Base-by-base conservation (phyloP, 2,797 vertebrate genomes). In the Coregonus ussuriensis region DNA sequence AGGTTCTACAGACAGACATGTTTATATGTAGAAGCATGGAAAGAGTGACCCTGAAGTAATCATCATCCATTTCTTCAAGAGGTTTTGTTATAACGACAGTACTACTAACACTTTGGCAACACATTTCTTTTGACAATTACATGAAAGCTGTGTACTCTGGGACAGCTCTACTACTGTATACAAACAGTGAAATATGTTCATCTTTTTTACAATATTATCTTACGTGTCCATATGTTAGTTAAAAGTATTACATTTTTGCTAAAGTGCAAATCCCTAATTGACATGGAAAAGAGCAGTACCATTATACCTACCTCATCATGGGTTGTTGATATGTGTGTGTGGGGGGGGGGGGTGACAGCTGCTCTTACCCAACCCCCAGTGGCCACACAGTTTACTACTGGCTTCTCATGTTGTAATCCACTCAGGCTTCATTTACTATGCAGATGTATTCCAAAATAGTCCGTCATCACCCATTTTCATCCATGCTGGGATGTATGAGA, bases 281-380 rank as follows among this genome's bases (percentile, higher is more conserved):
- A 74, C n/a, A 53, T 18, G 16, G n/a, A 56, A 9, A 73, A 37
- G 56, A 63, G 37, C 56, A 74, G 33, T 62, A 33, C 31, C 21
- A 56, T 72, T 33, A 31, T 25, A 59, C 56, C n/a, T 18, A 18
- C 15, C 4, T n/a, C 18, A 21, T 62, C 31, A 37, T 21, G 18
- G 29, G 29, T 33, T 13, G 9, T 7, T 18, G 4, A 72, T 29
- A 41, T n/a, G 18, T 70, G 70, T 53, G 5, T 85, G 74, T 83
- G 78, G 68, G 79, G 82, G 78, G 78, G 77, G 25, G 25, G 81
- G 74, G 75, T 77, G 11, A 82, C 90, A 94, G 92, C 92, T 93
- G 92, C 89, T 86, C 35, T n/a, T 11, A 90, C 81, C 82, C 76
- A 62, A 74, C 66, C 82, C 81, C 68, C 79, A 79, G 75, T 77